Percentiles rank a stretch among this genome's conserved stretches.
phyloP scores from a whole-genome alignment of 2,113 vertebrate species.

The Coturnix japonica region DNA sequence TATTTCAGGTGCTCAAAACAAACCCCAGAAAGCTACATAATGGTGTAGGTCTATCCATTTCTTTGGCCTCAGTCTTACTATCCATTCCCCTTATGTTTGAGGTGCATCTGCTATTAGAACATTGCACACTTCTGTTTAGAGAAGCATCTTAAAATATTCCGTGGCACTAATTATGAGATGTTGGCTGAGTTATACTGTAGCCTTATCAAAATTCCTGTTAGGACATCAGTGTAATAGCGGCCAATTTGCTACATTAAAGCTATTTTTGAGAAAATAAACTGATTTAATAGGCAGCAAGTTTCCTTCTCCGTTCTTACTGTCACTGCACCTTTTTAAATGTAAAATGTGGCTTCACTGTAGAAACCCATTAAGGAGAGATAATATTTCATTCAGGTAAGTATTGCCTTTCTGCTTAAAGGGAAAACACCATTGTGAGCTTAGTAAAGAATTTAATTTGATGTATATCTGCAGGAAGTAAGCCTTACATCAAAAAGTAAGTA shows the following conservation, averaged over 20 bases:
- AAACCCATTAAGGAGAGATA: constrained; percentile 73
- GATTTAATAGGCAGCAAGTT: constrained; percentile 40
- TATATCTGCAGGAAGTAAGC: constrained; percentile 75
- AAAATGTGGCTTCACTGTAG: constrained; percentile 64
- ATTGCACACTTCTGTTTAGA: background rate
- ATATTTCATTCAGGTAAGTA: constrained; percentile 77
- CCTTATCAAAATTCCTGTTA: constrained; percentile 2
- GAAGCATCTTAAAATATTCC: background rate
- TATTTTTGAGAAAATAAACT: constrained; percentile 44
- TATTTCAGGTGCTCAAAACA: background rate
- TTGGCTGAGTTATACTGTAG: background rate
- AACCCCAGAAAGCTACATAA: background rate
- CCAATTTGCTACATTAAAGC: constrained; percentile 36
- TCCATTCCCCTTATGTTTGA: background rate
- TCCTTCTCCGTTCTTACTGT: constrained; percentile 18
- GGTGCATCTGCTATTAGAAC: background rate
- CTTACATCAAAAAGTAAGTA: constrained; percentile 78
- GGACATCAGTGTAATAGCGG: background rate
- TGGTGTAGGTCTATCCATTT: background rate
- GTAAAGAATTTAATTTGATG: constrained; percentile 80
- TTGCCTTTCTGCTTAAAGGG: constrained; percentile 74
- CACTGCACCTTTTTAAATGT: constrained; percentile 50
- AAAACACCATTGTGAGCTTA: constrained; percentile 68
- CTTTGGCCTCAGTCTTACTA: background rate
- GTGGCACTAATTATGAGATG: background rate